Evolutionary conservation across 2,113 vertebrate genomes (phyloP).

Genomic region (Grantiella picta): DNA sequence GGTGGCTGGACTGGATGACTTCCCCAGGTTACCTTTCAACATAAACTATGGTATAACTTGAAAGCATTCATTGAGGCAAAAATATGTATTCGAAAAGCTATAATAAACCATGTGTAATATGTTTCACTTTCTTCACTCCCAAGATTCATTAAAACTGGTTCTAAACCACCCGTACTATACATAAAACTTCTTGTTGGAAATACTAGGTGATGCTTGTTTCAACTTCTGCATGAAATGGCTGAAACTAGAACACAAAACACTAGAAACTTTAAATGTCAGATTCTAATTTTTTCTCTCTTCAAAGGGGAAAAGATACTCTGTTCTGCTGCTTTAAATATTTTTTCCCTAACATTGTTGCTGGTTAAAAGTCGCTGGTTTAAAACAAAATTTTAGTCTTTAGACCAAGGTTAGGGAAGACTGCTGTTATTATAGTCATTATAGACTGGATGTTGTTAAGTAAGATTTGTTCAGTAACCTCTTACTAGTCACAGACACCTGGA

Average conservation of each 20-base stretch:
- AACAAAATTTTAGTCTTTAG: not conserved
- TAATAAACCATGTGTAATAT: not conserved
- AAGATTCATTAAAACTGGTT: not conserved
- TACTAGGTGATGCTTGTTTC: not conserved
- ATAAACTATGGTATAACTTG: not conserved
- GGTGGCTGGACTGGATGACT: not conserved
- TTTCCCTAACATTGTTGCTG: not conserved
- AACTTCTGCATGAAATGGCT: not conserved
- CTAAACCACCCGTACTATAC: not conserved
- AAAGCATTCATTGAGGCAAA: not conserved
- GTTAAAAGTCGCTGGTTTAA: not conserved
- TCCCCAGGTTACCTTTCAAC: not conserved
- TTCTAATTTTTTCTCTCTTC: not conserved
- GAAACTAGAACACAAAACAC: not conserved
- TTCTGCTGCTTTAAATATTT: not conserved
- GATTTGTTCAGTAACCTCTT: not conserved
- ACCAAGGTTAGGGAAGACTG: not conserved
- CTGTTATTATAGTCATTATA: not conserved
- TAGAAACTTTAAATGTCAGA: not conserved
- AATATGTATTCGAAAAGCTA: not conserved
- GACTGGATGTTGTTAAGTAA: not conserved
- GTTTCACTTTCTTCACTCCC: not conserved
- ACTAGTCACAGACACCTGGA: not conserved
- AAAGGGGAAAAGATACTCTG: not conserved
- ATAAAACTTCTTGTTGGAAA: not conserved